Base-by-base conservation (phyloP, 2,797 vertebrate genomes). In the Dicrostonyx torquatus region DNA sequence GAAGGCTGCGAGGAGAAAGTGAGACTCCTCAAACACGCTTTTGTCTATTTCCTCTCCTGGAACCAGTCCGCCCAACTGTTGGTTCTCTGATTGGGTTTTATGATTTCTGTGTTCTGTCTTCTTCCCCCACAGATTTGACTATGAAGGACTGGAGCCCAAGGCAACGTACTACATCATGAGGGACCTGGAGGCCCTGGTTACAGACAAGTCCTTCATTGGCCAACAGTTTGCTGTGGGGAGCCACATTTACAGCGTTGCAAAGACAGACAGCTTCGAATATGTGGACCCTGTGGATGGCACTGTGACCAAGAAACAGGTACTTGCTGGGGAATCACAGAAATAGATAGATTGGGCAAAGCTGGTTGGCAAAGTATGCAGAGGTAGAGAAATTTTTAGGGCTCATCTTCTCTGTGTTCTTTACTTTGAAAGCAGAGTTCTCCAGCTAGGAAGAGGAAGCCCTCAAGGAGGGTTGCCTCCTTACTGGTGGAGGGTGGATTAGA, bases 151-250 rank as follows among this genome's bases (percentile, higher is more conserved):
- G 97, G 99, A 99, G 79, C 99, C 99, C 73, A 99, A 99, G 90
- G 98, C 98, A 18, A 99, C 99, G 0, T 99, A 99, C 97, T 99
- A 99, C 98, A 98, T 99, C 98, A 99, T 99, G 99, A 99, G 99
- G 98, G 99, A 99, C 96, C 98, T 99, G 97, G 99, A 99, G 97
- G 98, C 98, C 72, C 98, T 99, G 93, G 99, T 99, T 96, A 98
- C 98, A 83, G 99, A 99, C 97, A 99, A 99, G 98, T 99, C 99
- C 0, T 99, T 99, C 98, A 98, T 97, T 78, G 99, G 98, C 97
- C 99, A 99, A 98, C 99, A 99, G 98, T 99, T 99, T 97, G 99
- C 99, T 4, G 99, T 99, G 86, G 99, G 99, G 91, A 99, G 97
- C 97, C 99, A 98, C 66, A 97, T 99, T 95, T 99, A 99, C 98